phyloP scores from a whole-genome alignment of 2,113 vertebrate genomes.

The Aldabrachelys gigantea region DNA sequence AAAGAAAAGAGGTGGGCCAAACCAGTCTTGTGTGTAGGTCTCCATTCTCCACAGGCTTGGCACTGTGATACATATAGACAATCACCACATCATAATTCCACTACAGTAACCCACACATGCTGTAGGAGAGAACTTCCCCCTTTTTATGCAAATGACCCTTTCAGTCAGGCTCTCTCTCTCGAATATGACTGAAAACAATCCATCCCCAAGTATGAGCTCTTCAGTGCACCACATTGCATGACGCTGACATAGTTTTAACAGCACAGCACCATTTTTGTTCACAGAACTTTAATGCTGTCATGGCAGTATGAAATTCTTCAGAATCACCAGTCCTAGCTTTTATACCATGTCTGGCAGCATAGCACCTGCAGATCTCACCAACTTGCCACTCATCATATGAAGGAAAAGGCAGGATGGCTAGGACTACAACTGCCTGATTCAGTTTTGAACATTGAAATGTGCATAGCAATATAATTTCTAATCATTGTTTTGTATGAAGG shows the following conservation, averaged over 20 bases:
- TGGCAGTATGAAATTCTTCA: background rate
- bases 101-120: background rate
- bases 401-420: background rate
- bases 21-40: background rate
- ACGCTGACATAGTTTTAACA: background rate
- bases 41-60: background rate
- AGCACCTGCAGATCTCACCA: background rate
- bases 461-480: background rate
- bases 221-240: background rate
- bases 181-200: background rate
- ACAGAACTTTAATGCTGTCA: background rate
- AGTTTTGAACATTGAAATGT: background rate
- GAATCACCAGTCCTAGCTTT: background rate
- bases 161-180: background rate
- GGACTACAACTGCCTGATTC: rapidly evolving
- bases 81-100: background rate
- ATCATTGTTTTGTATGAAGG: background rate
- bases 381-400: background rate
- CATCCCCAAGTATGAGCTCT: background rate
- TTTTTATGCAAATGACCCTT: background rate
- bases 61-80: too few species aligned
- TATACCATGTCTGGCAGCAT: background rate
- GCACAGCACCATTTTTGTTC: background rate
- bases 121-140: background rate
- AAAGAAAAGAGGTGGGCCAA: background rate